Conservation (phyloP, 1,140 invertebrate species). For the Teleopsis dalmanni region DNA sequence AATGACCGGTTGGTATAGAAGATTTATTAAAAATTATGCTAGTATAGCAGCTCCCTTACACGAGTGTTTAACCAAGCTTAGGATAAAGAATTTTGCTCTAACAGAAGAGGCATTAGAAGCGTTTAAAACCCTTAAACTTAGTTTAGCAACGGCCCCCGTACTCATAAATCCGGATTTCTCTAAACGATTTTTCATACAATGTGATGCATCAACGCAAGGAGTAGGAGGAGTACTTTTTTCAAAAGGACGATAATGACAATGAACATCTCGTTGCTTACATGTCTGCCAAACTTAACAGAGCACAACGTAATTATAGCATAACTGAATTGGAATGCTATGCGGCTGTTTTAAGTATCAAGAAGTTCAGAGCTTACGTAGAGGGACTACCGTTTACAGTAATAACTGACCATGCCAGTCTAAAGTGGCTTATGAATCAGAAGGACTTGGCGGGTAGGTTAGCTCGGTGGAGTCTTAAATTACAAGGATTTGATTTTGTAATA, state of each 20-base stretch:
- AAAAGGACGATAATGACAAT: constrained; percentile 12
- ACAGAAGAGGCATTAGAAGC: constrained; percentile 1
- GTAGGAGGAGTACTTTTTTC: constrained; percentile 4
- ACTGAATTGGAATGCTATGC: constrained; percentile 10
- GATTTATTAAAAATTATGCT: constrained; percentile 38
- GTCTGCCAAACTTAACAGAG: constrained; percentile 3
- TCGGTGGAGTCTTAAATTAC: no score
- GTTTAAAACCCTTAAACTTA: constrained; percentile 2
- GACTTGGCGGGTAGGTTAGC: no score
- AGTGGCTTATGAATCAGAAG: constrained; percentile 5
- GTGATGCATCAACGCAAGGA: constrained; percentile 15
- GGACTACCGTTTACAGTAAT: constrained; percentile 3
- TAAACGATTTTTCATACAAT: constrained; percentile 15
- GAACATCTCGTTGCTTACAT: constrained; percentile 13
- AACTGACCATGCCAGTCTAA: constrained; percentile 2
- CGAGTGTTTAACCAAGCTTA: constrained; percentile 25
- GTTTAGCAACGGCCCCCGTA: constrained; percentile 15
- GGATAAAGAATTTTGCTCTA: constrained; percentile 1
- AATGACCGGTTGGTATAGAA: constrained; percentile 27
- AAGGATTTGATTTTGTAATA: no score
- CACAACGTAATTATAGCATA: constrained; percentile 7
- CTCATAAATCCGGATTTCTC: constrained; percentile 25
- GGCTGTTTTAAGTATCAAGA: constrained; percentile 1
- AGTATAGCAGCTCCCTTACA: constrained; percentile 27
- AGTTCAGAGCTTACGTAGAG: constrained; percentile 4